Evolutionary conservation across 2,797 vertebrate genomes (phyloP).

Genomic region (Neosilurus mollespiculum): DNA sequence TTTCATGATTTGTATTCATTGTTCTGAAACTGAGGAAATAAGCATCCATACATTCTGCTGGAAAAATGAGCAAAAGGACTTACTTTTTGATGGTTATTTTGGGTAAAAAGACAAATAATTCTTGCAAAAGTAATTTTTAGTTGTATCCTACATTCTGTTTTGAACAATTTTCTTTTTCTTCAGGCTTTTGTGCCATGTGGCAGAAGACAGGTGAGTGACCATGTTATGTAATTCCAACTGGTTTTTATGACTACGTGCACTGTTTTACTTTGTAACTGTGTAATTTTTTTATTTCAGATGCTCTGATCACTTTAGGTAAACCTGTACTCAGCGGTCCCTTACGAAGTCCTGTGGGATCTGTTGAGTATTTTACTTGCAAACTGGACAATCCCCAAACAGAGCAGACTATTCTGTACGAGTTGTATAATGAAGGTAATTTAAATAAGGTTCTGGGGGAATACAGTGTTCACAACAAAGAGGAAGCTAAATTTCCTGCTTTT

Average conservation of each 20-base stretch:
- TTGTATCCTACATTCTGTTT: neutral
- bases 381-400: neutral
- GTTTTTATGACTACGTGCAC: neutral
- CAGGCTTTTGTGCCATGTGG: constrained; percentile 13
- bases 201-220: constrained; percentile 22
- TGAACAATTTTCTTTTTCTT: neutral
- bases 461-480: neutral
- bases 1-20: neutral
- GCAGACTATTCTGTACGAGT: neutral
- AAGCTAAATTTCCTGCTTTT: accelerated
- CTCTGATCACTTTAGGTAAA: constrained; percentile 5
- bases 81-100: constrained; percentile 23
- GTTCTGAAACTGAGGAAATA: neutral
- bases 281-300: constrained; percentile 18
- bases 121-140: neutral
- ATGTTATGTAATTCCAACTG: neutral
- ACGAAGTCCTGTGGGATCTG: accelerated
- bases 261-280: neutral
- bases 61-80: constrained; percentile 6
- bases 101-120: constrained; percentile 11
- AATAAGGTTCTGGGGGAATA: accelerated
- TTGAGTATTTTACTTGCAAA: neutral
- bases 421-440: neutral
- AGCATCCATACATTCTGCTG: neutral
- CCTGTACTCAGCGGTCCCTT: neutral